Base-by-base conservation (phyloP, 1,140 invertebrate genomes). In the Drosophila carrolli region DNA sequence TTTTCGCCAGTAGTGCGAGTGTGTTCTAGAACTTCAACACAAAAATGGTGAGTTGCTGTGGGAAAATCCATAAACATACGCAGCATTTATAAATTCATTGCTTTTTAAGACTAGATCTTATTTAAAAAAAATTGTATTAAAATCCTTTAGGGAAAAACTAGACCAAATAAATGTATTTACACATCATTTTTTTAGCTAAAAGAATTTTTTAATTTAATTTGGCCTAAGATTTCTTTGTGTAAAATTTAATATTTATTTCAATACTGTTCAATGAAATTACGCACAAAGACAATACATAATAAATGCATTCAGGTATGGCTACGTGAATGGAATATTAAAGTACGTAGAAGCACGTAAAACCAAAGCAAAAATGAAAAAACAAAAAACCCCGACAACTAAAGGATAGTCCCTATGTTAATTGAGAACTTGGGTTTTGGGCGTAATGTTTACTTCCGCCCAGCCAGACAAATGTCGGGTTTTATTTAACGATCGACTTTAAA, bases 21-120 rank as follows among this genome's bases (percentile, higher is more conserved):
- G 23, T 63, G 51, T 51, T 48, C 11, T 46, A 41, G 50, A 71
- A 81, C 41, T 44, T 43, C 53, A 61, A 8, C 44, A 54, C 57
- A 13, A 78, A 81, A 75, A 85, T 85, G 81, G 81, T 85, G 83
- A 85, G 81, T 85, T 68, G 54, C 58, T 47, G 51, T 40, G 44
- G 35, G 55, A 71, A 50, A 47, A 58, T 48, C 44, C 35, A n/a
- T 43, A 32, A 7, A 32, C 6, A 32, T 7, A 1, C 29, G 6
- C 29, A 32, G 29, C 29, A 7, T 32, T 32, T 32, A 32, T 7
- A 32, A 32, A 32, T 32, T 19, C 29, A 7, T 32, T 32, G 5
- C 7, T 32, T 5, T 32, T 7, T 0, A 32, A 32, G 29, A 32
- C 7, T 32, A 32, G 29, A 6, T 32, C 23, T 54, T 66, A 32